Evolutionary conservation across 2,113 vertebrate species (phyloP), one percentile per base, ranked within the genome.

Genomic region (Sciurus niger): DNA sequence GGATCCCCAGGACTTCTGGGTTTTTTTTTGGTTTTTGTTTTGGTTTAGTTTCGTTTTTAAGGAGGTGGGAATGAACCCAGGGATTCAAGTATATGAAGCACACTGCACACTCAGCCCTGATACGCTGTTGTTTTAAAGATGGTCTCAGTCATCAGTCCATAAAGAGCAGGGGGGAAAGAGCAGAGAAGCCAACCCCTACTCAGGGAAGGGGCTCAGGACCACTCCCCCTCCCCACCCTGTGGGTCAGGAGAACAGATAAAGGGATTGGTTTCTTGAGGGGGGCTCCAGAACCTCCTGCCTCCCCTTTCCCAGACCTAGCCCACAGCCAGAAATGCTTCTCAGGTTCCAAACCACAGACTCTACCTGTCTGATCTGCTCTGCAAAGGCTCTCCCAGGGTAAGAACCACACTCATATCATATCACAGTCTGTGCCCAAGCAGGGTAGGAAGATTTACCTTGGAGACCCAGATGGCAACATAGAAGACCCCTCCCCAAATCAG

Each of bases 1-100:
- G 8, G 3, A 13, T 40, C n/a, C 68, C 10, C 0, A 0, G 67
- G 53, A 43, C 22, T 13, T 28, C 37, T 9, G 7, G 32, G 2
- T 30, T 46, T 2, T 4, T 40, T 40, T 40, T 40, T 40, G 20
- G 17, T 4, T 65, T 40, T 43, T 58, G 16, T 32, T 74, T 55
- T 34, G 67, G 32, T 67, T 67, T 67, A 0, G 12, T 67, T 25
- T 55, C 16, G 17, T 8, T 63, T 63, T 53, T 53, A 24, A 24
- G 51, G 67, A 24, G 4, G 24, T 58, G 25, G 46, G 13, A n/a
- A 12, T 53, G 25, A 40, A 37, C 48, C 8, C 11, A 77, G 46
- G 24, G 14, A 32, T 51, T 85, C 6, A 8, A 28, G 43, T 0
- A 4, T 37, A 34, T 48, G 40, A 16, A n/a, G 32, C 25, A 34